Conservation (phyloP, 1,140 invertebrate species). For the Heterodera schachtii region DNA sequence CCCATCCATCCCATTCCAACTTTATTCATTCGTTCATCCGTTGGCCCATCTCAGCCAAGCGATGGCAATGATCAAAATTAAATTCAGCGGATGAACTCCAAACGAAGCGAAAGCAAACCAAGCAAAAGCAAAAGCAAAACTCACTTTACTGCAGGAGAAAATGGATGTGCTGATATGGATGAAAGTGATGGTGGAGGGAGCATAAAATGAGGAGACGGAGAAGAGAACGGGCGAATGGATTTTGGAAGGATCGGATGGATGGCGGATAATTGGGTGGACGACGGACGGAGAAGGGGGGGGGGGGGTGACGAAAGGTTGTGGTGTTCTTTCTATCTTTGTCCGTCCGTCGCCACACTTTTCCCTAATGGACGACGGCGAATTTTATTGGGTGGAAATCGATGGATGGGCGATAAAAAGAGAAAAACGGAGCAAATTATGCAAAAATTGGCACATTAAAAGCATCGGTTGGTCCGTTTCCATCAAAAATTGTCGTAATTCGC, state of each 20-base stretch:
- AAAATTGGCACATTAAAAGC: too few relatives aligned
- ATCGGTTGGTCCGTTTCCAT: background rate
- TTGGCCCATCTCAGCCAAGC: background rate
- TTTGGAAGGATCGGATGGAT: background rate
- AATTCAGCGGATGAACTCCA: too few relatives aligned
- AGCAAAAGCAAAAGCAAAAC: too few relatives aligned
- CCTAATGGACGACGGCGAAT: background rate
- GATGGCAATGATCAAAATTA: background rate
- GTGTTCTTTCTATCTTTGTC: background rate
- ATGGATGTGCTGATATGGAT: background rate
- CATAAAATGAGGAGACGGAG: background rate
- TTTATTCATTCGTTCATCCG: background rate
- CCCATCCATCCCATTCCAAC: background rate
- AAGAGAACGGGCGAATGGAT: background rate
- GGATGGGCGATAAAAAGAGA: background rate
- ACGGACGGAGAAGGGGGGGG: background rate
- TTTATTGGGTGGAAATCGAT: conserved; percentile 7
- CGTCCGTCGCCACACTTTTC: conserved; percentile 1
- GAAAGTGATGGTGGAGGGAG: background rate
- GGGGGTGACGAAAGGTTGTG: background rate
- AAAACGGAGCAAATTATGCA: background rate
- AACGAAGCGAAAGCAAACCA: too few relatives aligned
- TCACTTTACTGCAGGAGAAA: too few relatives aligned
- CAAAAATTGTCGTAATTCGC: too few relatives aligned
- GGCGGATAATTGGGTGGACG: conserved; percentile 2